Conservation (phyloP, 2,113 vertebrate species). For the Clarias gariepinus region DNA sequence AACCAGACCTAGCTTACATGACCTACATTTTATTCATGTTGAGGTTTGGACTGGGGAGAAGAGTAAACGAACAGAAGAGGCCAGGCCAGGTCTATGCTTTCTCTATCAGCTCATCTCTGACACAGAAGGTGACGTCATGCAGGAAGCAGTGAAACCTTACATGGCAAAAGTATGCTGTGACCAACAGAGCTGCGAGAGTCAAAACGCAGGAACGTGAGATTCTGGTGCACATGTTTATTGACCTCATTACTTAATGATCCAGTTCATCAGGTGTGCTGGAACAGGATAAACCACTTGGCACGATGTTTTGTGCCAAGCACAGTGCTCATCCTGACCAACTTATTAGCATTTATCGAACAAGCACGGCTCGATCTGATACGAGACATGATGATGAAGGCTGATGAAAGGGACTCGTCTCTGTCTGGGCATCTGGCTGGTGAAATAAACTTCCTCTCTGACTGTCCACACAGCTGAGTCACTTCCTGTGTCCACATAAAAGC, state of each 20-base stretch:
- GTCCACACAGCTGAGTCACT: background rate
- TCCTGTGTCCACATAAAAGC: background rate
- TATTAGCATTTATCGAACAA: background rate
- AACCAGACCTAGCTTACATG: slow-evolving; percentile 8
- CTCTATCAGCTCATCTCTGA: slow-evolving; percentile 1
- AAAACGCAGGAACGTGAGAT: background rate
- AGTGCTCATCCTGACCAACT: background rate
- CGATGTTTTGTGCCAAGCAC: background rate
- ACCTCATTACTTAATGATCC: slow-evolving; percentile 7
- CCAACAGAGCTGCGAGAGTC: background rate
- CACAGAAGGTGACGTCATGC: slow-evolving; percentile 24
- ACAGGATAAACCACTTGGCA: background rate
- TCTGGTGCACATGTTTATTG: background rate
- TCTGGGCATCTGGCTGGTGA: background rate
- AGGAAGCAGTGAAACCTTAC: slow-evolving; percentile 38
- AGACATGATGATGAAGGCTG: background rate
- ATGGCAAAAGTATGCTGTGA: slow-evolving; percentile 25
- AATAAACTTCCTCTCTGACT: background rate
- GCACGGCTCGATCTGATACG: background rate
- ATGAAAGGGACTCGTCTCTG: background rate
- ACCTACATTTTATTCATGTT: slow-evolving; percentile 37
- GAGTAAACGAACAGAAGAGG: slow-evolving; percentile 8
- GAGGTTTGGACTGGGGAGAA: slow-evolving; percentile 23
- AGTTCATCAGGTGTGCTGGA: background rate
- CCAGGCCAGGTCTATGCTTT: background rate